Percentiles rank a stretch among this genome's conserved stretches.
Conservation (phyloP, 1,140 invertebrate species). For the Penaeus indicus region DNA sequence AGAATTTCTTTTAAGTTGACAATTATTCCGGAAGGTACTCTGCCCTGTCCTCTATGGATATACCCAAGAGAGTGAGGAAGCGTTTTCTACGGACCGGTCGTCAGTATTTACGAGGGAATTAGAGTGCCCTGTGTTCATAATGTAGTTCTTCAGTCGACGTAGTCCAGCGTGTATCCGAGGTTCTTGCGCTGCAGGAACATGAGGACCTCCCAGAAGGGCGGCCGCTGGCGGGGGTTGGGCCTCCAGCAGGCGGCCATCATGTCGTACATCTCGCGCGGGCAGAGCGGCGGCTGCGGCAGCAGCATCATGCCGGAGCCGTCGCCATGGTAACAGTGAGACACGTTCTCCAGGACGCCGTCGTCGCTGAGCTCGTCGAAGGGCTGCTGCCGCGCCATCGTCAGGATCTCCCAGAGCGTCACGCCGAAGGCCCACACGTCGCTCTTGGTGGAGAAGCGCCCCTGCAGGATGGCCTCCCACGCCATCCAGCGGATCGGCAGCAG, state of each 20-base stretch:
- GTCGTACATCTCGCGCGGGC: conserved; percentile 79
- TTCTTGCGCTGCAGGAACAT: conserved; percentile 81
- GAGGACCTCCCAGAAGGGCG: conserved; percentile 81
- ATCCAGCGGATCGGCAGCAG: conserved; percentile 66
- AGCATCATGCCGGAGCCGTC: conserved; percentile 75
- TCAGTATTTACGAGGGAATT: neutral
- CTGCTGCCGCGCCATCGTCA: conserved; percentile 86
- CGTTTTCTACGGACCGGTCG: no score
- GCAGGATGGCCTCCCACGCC: conserved; percentile 66
- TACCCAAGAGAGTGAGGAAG: no score
- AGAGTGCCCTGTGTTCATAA: neutral
- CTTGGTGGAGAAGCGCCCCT: conserved; percentile 87
- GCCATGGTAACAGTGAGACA: conserved; percentile 79
- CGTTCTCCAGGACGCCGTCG: conserved; percentile 84
- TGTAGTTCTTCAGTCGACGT: conserved; percentile 12
- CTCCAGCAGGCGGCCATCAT: conserved; percentile 85
- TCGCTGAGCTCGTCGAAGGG: conserved; percentile 85
- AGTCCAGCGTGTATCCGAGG: conserved; percentile 75
- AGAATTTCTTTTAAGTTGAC: no score
- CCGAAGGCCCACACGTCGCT: conserved; percentile 92
- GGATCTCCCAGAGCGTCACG: conserved; percentile 89
- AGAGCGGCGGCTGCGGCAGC: conserved; percentile 74
- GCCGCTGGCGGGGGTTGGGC: conserved; percentile 76
- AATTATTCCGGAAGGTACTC: no score
- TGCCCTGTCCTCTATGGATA: no score